Evolutionary conservation across 2,888 invertebrate genomes (phyloP).

Genomic region (Cryptocephalus primarius): DNA sequence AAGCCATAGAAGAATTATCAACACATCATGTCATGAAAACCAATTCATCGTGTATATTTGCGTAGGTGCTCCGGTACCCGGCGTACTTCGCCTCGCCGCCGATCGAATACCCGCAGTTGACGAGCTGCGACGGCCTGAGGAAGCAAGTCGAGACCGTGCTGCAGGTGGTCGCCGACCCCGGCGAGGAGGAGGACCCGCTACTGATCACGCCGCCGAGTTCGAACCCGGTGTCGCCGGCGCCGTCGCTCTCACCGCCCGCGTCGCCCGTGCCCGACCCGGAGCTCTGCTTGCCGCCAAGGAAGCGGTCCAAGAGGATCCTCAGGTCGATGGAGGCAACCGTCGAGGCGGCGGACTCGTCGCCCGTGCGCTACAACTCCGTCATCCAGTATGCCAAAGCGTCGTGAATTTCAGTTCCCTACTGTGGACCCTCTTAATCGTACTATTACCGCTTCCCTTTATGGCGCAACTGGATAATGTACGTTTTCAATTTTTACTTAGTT

Average conservation of each 20-base stretch:
- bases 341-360: conserved; percentile 23
- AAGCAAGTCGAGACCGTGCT: conserved; percentile 53
- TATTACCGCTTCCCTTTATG: too few relatives aligned
- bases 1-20: too few relatives aligned
- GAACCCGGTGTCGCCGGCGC: conserved; percentile 43
- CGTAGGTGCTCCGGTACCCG: conserved; percentile 19
- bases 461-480: too few relatives aligned
- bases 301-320: conserved; percentile 65
- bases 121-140: conserved; percentile 45
- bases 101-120: conserved; percentile 30
- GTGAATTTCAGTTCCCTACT: conserved; percentile 25
- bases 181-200: conserved; percentile 36
- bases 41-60: too few relatives aligned
- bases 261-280: conserved; percentile 40
- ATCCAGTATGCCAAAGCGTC: conserved; percentile 75
- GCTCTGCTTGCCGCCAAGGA: conserved; percentile 63
- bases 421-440: neutral
- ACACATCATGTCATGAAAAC: too few relatives aligned
- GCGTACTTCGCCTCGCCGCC: conserved; percentile 28
- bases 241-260: conserved; percentile 27
- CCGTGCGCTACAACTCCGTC: conserved; percentile 53
- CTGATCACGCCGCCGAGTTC: conserved; percentile 49
- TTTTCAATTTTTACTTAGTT: too few relatives aligned
- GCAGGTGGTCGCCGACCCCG: conserved; percentile 42
- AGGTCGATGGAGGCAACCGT: conserved; percentile 47